Percentiles rank a stretch among this genome's conserved stretches.
Evolutionary conservation across 1,140 invertebrate species (phyloP).

Genomic region (Pogonomyrmex barbatus): DNA sequence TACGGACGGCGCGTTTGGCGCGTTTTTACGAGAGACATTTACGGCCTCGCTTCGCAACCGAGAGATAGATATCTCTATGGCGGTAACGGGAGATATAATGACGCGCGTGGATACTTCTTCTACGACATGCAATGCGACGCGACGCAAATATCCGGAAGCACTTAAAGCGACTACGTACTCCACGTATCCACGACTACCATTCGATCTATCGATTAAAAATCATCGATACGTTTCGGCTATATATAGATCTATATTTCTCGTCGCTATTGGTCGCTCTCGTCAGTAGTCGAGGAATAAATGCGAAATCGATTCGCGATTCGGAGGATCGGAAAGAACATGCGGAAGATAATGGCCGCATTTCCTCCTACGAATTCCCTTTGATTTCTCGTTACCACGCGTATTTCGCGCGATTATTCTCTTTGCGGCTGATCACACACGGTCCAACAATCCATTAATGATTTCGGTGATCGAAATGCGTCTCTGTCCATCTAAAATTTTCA

Average conservation of each 20-base stretch:
- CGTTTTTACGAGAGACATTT: slow-evolving; percentile 56
- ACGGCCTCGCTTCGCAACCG: slow-evolving; percentile 16
- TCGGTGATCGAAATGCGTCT: slow-evolving; percentile 35
- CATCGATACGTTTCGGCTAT: slow-evolving; percentile 12
- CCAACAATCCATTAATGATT: slow-evolving; percentile 52
- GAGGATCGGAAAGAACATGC: slow-evolving; percentile 53
- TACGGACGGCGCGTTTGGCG: neutral
- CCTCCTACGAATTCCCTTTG: slow-evolving; percentile 70
- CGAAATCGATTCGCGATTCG: slow-evolving; percentile 46
- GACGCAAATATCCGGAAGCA: slow-evolving; percentile 57
- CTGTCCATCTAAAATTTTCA: slow-evolving; percentile 39
- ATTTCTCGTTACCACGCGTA: slow-evolving; percentile 35
- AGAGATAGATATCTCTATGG: slow-evolving; percentile 7
- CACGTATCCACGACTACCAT: neutral
- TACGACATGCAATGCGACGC: slow-evolving; percentile 18
- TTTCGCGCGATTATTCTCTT: slow-evolving; percentile 68
- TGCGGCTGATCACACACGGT: slow-evolving; percentile 35
- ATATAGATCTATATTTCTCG: neutral
- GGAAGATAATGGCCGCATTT: slow-evolving; percentile 62
- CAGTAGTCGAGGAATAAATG: slow-evolving; percentile 46
- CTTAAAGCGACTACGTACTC: slow-evolving; percentile 30
- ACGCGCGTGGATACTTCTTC: slow-evolving; percentile 31
- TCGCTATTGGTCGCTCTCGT: neutral
- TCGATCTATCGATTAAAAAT: slow-evolving; percentile 45
- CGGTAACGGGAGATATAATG: slow-evolving; percentile 44